Evolutionary conservation across 2,888 invertebrate species (phyloP), one percentile per base, ranked within the genome.

Genomic region (Thyatira batis): DNA sequence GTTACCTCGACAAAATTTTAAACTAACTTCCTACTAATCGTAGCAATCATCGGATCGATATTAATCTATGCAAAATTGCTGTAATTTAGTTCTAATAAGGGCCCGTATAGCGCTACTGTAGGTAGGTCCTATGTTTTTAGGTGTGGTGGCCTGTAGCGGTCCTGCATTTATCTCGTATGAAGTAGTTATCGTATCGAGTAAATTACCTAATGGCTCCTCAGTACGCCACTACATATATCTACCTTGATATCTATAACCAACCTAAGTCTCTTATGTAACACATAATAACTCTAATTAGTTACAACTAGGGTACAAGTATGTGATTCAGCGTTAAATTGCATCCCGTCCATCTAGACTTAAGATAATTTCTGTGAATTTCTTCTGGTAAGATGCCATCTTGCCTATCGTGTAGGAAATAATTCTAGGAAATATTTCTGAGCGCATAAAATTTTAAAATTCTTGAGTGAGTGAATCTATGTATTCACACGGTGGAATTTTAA

Each of bases 231-330:
- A n/a, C 55, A 64, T 65, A 61, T 58, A 67, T 53, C 60, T 39
- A 17, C 8, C 2, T 33, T 5, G n/a, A 4, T 17, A 30, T n/a
- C 17, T 39, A 1, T 39, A 39, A 39, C 55, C 50, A 49, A 51
- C 45, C 50, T 54, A 39, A 51, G 20, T 44, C 43, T 43, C 48
- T 80, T 80, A 76, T 69, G 65, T 76, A 79, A 82, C 58, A 27
- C 63, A 61, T 69, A 78, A 77, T 71, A 66, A 67, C 58, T 69
- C 67, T 74, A 73, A 78, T 80, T 72, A 67, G 61, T 49, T 11
- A 28, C 43, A 58, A 60, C 51, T 65, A 63, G 64, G 67, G 59
- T 63, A 65, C 54, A 53, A 58, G 56, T 57, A 54, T 60, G 58
- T 62, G 33, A 33, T 13, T 27, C 27, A 8, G 54, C 52, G 55